Percentiles rank a stretch among this genome's conserved stretches.
These are phyloP conservation scores for Semicossyphus pulcher DNA, from an alignment of 2,113 vertebrate species.

Conservation along the genomic window DNA sequence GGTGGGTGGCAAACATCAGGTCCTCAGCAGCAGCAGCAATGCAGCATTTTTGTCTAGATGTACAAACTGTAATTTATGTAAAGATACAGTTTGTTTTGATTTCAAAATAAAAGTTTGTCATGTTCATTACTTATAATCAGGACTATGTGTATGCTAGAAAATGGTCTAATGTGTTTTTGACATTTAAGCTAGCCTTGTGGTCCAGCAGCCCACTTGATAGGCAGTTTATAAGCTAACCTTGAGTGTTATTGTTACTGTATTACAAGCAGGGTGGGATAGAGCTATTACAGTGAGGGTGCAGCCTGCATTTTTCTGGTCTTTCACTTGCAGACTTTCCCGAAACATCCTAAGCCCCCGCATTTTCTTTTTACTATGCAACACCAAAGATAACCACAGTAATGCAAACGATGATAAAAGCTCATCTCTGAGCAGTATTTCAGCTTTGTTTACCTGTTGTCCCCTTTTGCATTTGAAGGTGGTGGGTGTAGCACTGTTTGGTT, in stretches of 20 bases:
- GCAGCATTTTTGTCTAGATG: conserved; percentile 5
- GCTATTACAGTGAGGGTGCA: conserved; percentile 16
- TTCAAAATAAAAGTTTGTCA: background rate
- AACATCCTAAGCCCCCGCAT: background rate
- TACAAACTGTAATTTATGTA: background rate
- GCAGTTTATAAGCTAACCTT: background rate
- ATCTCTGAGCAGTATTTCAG: conserved; percentile 17
- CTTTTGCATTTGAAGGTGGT: conserved; percentile 91
- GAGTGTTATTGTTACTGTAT: conserved; percentile 14
- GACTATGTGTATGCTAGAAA: background rate
- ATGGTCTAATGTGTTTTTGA: background rate
- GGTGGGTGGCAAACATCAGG: conserved; percentile 51
- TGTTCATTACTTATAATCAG: background rate
- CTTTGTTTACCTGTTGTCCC: conserved; percentile 88
- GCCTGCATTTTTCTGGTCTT: conserved; percentile 12
- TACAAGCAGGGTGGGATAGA: conserved; percentile 17
- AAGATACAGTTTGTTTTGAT: background rate
- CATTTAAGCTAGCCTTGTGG: background rate
- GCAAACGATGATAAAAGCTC: background rate
- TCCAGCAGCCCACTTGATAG: background rate
- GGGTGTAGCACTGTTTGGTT: conserved; percentile 96
- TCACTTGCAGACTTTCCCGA: conserved; percentile 6
- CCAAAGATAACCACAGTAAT: background rate
- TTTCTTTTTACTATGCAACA: background rate
- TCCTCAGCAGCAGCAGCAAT: conserved; percentile 29